Conservation (phyloP, 2,888 invertebrate genomes). For the Erebia aethiops region DNA sequence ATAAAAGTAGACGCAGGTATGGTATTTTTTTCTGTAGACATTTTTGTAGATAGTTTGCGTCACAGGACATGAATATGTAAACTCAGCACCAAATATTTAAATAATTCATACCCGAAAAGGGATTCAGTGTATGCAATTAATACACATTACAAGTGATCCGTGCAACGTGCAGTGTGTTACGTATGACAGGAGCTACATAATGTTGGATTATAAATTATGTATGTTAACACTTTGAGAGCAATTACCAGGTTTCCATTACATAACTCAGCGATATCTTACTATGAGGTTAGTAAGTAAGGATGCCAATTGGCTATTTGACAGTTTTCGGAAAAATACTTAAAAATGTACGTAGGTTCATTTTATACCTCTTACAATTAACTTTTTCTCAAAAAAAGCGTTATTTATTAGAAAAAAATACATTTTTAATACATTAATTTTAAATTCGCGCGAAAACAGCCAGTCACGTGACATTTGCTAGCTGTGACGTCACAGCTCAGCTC, state of each 20-base stretch:
- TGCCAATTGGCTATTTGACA: too few relatives aligned
- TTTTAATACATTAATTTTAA: too few relatives aligned
- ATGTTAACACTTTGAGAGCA: slow-evolving; percentile 78
- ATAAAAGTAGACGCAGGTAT: neutral
- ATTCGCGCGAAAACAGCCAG: too few relatives aligned
- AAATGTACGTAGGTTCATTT: too few relatives aligned
- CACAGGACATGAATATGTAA: slow-evolving; percentile 6
- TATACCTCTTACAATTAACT: too few relatives aligned
- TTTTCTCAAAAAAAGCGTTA: too few relatives aligned
- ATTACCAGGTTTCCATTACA: slow-evolving; percentile 81
- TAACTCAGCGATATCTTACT: slow-evolving; percentile 77
- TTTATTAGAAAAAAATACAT: too few relatives aligned
- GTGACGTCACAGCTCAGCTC: too few relatives aligned
- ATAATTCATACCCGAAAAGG: slow-evolving; percentile 33
- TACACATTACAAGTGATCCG: slow-evolving; percentile 47
- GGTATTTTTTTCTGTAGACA: neutral
- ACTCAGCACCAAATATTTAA: slow-evolving; percentile 20
- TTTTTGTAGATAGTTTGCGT: neutral
- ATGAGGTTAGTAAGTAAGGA: slow-evolving; percentile 58
- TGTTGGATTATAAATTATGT: slow-evolving; percentile 73
- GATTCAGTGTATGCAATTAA: slow-evolving; percentile 40
- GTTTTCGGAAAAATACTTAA: too few relatives aligned
- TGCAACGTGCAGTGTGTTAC: slow-evolving; percentile 38
- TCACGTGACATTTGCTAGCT: too few relatives aligned
- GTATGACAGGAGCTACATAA: slow-evolving; percentile 35